Evolutionary conservation across 2,113 vertebrate genomes (phyloP), one percentile per base, ranked within the genome.

Genomic region (Xenopus borealis): DNA sequence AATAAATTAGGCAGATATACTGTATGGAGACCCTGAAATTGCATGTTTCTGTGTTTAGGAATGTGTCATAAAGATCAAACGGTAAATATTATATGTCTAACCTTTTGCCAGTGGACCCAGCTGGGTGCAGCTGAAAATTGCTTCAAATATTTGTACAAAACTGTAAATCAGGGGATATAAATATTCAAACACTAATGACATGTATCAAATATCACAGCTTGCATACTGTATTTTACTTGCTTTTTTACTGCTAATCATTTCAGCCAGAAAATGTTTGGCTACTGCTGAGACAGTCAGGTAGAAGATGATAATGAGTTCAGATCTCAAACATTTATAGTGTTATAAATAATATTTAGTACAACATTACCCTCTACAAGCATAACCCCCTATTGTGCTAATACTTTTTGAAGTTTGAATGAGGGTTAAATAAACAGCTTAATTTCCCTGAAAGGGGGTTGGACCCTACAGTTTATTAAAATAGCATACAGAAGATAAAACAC

Each of bases 1-100:
- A 33, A 76, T 55, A 68, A 68, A 76, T 76, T 62, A 75, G 68
- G 11, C 2, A 13, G 57, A 65, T 65, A 13, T 20, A 27, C 23
- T 27, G 23, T 27, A 52, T 63, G 20, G 16, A 23, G 18, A 23
- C 18, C 13, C 9, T 23, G 53, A n/a, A 13, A 27, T 8, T 40
- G 46, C 17, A 52, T 62, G 13, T 19, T 9, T 9, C 66, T 69
- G 64, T 64, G 40, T 63, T 75, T 69, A 76, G 46, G 17, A 40
- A 46, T 10, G 4, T 6, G 4, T 46, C 61, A 75, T 52, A 33
- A 19, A 69, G 47, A 76, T 53, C 47, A 76, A 69, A 68, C 53
- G 45, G 14, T 16, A 27, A 63, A 69, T 55, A 27, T 76, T 53
- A 40, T 69, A 40, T 18, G 44, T 64, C 47, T 67, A 61, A 40